Evolutionary conservation across 2,113 vertebrate species (phyloP), one percentile per base, ranked within the genome.

Genomic region (Clupea harengus): DNA sequence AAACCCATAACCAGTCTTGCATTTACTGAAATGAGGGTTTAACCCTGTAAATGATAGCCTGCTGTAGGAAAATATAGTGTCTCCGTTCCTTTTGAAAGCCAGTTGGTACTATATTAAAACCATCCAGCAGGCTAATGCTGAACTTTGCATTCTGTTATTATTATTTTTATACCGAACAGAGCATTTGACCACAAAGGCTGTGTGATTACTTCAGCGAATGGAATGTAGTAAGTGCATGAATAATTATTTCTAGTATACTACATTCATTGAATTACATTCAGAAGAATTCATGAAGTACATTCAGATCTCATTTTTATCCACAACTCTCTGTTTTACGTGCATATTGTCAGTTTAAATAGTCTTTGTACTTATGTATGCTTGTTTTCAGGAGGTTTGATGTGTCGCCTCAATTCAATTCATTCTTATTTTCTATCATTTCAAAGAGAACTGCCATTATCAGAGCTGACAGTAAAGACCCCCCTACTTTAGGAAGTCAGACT

Each of bases 31-130:
- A 78, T 44, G 72, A 78, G 72, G 72, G 13, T 39, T 28, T 39
- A 32, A 32, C 72, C 72, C 9, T 78, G 72, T 39, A 78, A 78
- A 78, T 78, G 72, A 78, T 78, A 72, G 64, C 28, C 25, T 72
- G 72, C 15, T 78, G 28, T 17, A 15, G 72, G 32, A 64, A 64
- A 64, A 78, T 28, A n/a, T 13, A 75, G 28, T 13, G 25, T 3
- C 2, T 44, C 28, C 28, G 6, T 15, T 78, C 10, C 32, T 39
- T 78, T 32, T 78, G 72, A 78, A 78, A 32, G 11, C 72, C 17
- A 3, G 4, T 75, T 11, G 3, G 60, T 39, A 64, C 6, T 25
- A 64, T 64, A 25, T 25, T 64, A n/a, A 64, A 60, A 60, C 54
- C 54, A 60, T 60, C 54, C 17, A 17, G 54, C 60, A 64, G 22